phyloP scores from a whole-genome alignment of 2,888 invertebrate species.

The Sarcophaga subvicina region DNA sequence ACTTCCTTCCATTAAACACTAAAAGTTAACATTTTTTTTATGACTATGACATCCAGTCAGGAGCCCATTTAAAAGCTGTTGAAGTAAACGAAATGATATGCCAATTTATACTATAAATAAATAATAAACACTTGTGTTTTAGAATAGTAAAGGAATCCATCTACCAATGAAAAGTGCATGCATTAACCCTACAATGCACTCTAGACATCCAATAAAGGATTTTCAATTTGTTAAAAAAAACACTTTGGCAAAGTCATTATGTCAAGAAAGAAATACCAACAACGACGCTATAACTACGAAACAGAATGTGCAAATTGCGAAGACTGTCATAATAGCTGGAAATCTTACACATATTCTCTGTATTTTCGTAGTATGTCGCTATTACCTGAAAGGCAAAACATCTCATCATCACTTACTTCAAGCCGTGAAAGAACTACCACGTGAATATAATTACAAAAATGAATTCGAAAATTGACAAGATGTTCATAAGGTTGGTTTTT shows the following conservation, averaged over 20 bases:
- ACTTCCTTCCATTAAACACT: slow-evolving; percentile 27
- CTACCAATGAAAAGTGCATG: too few relatives aligned
- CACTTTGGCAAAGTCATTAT: slow-evolving; percentile 36
- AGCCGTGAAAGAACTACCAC: neutral
- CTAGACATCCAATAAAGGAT: neutral
- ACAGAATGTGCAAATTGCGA: slow-evolving; percentile 1
- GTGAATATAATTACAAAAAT: neutral
- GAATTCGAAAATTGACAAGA: slow-evolving; percentile 2
- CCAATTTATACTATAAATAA: neutral
- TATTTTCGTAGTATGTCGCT: neutral
- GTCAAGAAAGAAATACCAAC: slow-evolving; percentile 4
- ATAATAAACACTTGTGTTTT: too few relatives aligned
- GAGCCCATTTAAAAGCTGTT: neutral
- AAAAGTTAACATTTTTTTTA: slow-evolving; percentile 5
- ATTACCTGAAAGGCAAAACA: slow-evolving; percentile 21
- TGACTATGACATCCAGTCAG: neutral
- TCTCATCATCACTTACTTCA: neutral
- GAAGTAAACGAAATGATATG: neutral
- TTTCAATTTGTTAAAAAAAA: slow-evolving; percentile 37
- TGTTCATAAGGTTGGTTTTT: neutral
- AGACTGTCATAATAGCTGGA: slow-evolving; percentile 6
- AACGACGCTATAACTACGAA: too few relatives aligned
- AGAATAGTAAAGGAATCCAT: too few relatives aligned
- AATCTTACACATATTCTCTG: neutral
- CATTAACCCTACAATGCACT: too few relatives aligned